Evolutionary conservation across 2,888 invertebrate genomes (phyloP).

Genomic region (Autographa gamma): DNA sequence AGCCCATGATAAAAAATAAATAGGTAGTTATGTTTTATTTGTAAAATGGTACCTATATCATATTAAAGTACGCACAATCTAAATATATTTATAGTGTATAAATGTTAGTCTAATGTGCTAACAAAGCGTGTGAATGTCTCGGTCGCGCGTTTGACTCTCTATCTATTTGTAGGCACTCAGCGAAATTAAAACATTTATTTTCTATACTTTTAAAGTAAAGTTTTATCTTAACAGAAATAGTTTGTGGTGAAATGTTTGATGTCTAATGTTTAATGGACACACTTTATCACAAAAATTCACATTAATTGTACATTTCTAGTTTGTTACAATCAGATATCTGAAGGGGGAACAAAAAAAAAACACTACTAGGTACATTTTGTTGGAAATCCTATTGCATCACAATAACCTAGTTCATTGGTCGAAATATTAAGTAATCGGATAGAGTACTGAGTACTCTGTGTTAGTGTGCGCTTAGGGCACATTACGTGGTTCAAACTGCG

Average conservation of each 20-base stretch:
- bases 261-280: too few relatives aligned
- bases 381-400: neutral
- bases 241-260: neutral
- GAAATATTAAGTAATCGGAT: constrained; percentile 16
- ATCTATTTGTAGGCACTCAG: constrained; percentile 4
- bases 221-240: neutral
- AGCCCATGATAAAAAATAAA: too few relatives aligned
- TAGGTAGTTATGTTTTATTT: too few relatives aligned
- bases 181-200: neutral
- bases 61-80: too few relatives aligned
- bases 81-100: neutral
- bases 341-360: too few relatives aligned
- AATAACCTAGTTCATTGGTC: neutral
- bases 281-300: too few relatives aligned
- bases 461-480: constrained; percentile 15
- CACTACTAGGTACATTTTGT: too few relatives aligned
- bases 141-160: neutral
- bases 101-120: neutral
- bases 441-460: constrained; percentile 17
- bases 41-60: too few relatives aligned
- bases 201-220: neutral
- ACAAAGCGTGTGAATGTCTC: neutral
- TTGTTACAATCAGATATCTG: too few relatives aligned
- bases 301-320: too few relatives aligned
- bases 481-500: constrained; percentile 17